These are phyloP conservation scores for Asteroscopus sphinx DNA, from an alignment of 2,888 invertebrate genomes.

Conservation along the genomic window DNA sequence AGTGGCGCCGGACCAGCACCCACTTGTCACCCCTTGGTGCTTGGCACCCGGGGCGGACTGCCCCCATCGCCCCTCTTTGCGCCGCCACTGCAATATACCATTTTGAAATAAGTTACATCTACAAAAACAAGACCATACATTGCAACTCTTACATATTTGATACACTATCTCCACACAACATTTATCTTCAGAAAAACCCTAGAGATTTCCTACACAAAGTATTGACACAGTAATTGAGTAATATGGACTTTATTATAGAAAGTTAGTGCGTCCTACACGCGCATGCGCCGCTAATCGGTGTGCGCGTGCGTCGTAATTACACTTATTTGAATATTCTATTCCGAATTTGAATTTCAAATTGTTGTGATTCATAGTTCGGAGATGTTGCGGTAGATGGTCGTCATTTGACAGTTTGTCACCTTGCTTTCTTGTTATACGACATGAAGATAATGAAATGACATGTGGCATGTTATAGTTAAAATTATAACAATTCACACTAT, in stretches of 20 bases:
- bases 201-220: conserved; percentile 57
- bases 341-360: conserved; percentile 80
- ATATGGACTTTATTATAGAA: conserved; percentile 70
- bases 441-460: too few species aligned
- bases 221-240: conserved; percentile 66
- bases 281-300: conserved; percentile 69
- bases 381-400: conserved; percentile 52
- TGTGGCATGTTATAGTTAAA: conserved; percentile 18
- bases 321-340: conserved; percentile 79
- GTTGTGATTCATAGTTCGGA: conserved; percentile 72
- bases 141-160: conserved; percentile 24
- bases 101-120: conserved; percentile 6
- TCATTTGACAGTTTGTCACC: conserved; percentile 39
- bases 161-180: conserved; percentile 25
- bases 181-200: conserved; percentile 37
- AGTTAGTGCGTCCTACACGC: conserved; percentile 67
- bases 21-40: too few species aligned
- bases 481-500: not conserved
- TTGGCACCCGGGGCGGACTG: too few species aligned
- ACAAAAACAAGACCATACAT: conserved; percentile 31
- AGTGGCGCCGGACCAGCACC: too few species aligned
- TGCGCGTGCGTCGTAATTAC: conserved; percentile 72
- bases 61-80: too few species aligned
- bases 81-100: not conserved
- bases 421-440: conserved; percentile 11